Percentiles rank a stretch among this genome's conserved stretches.
These are phyloP conservation scores for Xylocampa areola DNA, from an alignment of 2,888 invertebrate species.

Conservation along the genomic window DNA sequence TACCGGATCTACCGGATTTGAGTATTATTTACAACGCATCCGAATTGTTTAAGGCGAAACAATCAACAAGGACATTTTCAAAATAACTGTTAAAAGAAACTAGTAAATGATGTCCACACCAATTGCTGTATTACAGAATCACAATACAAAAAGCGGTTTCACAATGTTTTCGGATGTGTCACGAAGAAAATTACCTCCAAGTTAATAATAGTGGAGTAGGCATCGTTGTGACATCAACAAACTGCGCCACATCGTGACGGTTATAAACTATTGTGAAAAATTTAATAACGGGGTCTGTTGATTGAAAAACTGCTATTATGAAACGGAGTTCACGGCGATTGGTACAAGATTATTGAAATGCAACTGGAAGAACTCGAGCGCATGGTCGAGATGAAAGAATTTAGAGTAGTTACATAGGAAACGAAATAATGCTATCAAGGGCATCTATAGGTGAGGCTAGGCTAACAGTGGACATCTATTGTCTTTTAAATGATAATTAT, in stretches of 20 bases:
- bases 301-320: constrained; percentile 6
- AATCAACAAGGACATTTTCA: too few species aligned
- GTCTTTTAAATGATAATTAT: too few species aligned
- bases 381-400: too few species aligned
- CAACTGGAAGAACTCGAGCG: too few species aligned
- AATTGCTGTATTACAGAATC: constrained; percentile 46
- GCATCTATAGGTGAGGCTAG: too few species aligned
- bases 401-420: too few species aligned
- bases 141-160: constrained; percentile 49
- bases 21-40: constrained; percentile 8
- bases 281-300: constrained; percentile 22
- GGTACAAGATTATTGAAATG: neutral
- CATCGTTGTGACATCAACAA: constrained; percentile 65
- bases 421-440: too few species aligned
- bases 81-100: too few species aligned
- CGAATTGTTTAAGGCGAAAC: too few species aligned
- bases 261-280: constrained; percentile 58
- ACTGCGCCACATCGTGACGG: constrained; percentile 57
- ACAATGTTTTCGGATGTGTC: constrained; percentile 70
- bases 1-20: too few species aligned
- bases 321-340: neutral
- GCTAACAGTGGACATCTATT: too few species aligned
- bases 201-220: constrained; percentile 61
- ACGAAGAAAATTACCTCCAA: constrained; percentile 66
- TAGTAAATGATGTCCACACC: constrained; percentile 34